Percentiles rank a stretch among this genome's conserved stretches.
Evolutionary conservation across 2,113 vertebrate genomes (phyloP).

Genomic region (Dunckerocampus dactyliophorus): DNA sequence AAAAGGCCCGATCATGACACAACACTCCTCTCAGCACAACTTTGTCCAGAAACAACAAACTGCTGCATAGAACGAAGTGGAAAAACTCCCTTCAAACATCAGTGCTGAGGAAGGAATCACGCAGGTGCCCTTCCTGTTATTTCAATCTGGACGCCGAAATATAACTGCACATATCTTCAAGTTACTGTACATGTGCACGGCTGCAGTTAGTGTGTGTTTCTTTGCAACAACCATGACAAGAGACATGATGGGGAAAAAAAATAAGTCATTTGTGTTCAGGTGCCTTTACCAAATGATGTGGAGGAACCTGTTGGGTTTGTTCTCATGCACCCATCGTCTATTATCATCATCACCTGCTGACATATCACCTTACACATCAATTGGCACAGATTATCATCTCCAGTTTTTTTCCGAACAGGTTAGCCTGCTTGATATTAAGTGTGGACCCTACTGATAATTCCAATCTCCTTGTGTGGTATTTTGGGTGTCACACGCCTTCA

Average conservation of each 20-base stretch:
- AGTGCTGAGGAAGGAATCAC: not conserved
- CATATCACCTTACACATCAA: slow-evolving; percentile 15
- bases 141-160: slow-evolving; percentile 25
- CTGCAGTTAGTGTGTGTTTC: too few relatives aligned
- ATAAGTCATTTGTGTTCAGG: not conserved
- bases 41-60: slow-evolving; percentile 18
- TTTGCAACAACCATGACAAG: not conserved
- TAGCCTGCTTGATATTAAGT: too few relatives aligned
- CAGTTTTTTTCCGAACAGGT: not conserved
- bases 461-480: not conserved
- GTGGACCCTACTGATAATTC: not conserved
- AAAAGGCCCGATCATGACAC: slow-evolving; percentile 47
- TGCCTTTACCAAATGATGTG: slow-evolving; percentile 29
- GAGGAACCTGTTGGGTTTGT: slow-evolving; percentile 46
- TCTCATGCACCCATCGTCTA: slow-evolving; percentile 26
- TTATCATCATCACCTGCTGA: slow-evolving; percentile 12
- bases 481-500: not conserved
- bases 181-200: too few relatives aligned
- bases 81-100: not conserved
- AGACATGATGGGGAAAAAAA: not conserved
- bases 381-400: slow-evolving; percentile 21
- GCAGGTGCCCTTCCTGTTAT: slow-evolving; percentile 54
- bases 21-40: slow-evolving; percentile 33
- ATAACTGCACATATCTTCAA: too few relatives aligned
- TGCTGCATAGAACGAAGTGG: slow-evolving; percentile 6